These are phyloP conservation scores for Myotis findleyi DNA, from an alignment of 2,797 vertebrate species.

Conservation along the genomic window DNA sequence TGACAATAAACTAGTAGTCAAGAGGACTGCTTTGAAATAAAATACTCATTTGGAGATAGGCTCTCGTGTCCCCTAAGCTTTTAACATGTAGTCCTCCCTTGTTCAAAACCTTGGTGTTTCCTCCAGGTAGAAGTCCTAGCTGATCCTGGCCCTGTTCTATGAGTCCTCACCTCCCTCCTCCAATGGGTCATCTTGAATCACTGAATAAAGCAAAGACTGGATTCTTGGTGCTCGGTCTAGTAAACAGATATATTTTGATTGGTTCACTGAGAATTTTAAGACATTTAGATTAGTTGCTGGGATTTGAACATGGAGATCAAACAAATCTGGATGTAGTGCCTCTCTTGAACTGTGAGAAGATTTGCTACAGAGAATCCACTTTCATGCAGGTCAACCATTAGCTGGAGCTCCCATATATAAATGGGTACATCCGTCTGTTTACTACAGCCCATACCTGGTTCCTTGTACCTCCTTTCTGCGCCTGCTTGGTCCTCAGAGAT, in stretches of 20 bases:
- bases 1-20: neutral
- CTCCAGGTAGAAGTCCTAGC: neutral
- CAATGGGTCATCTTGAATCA: neutral
- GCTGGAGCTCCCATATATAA: neutral
- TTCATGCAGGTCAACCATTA: neutral
- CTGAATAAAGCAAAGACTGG: neutral
- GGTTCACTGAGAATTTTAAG: neutral
- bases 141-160: neutral
- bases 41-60: neutral
- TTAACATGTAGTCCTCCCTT: neutral
- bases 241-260: neutral
- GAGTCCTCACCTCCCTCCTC: neutral
- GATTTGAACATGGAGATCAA: neutral
- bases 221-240: neutral
- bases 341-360: neutral
- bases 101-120: neutral
- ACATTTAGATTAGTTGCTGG: neutral
- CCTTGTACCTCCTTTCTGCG: neutral
- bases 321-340: neutral
- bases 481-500: neutral
- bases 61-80: neutral
- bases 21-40: neutral
- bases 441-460: neutral
- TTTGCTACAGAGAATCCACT: neutral
- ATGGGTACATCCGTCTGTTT: neutral